phyloP scores from a whole-genome alignment of 2,113 vertebrate genomes.

The Hemichromis elongatus region DNA sequence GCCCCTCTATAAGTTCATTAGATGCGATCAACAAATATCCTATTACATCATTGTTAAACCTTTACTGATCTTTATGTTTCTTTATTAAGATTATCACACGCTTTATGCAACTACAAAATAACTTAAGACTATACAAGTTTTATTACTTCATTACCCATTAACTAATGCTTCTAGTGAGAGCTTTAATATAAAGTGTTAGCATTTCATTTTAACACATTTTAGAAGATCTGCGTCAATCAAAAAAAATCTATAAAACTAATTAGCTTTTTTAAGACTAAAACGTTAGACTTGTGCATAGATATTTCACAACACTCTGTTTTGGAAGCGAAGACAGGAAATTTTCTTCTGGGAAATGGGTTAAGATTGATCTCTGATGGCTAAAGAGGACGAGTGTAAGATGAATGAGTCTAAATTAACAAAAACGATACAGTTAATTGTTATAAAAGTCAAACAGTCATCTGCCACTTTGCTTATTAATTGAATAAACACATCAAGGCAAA shows the following conservation, averaged over 20 bases:
- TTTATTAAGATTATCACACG: neutral
- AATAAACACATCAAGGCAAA: conserved; percentile 86
- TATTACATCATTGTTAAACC: neutral
- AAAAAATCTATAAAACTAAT: neutral
- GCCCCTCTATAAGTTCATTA: neutral
- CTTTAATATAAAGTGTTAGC: neutral
- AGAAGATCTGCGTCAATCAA: neutral
- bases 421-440: conserved; percentile 62
- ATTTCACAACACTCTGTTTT: neutral
- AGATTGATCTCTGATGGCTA: conserved; percentile 30
- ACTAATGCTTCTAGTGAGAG: neutral
- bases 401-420: conserved; percentile 53
- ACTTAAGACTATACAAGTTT: neutral
- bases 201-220: neutral
- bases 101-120: neutral
- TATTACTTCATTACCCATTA: neutral
- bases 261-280: neutral
- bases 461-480: conserved; percentile 81
- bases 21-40: no score
- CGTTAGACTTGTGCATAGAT: neutral
- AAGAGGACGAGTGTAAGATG: conserved; percentile 36
- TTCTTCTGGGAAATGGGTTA: neutral
- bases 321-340: neutral
- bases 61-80: neutral
- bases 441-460: conserved; percentile 70